Base-by-base conservation (phyloP, 1,140 invertebrate genomes). In the Drosophila truncata region DNA sequence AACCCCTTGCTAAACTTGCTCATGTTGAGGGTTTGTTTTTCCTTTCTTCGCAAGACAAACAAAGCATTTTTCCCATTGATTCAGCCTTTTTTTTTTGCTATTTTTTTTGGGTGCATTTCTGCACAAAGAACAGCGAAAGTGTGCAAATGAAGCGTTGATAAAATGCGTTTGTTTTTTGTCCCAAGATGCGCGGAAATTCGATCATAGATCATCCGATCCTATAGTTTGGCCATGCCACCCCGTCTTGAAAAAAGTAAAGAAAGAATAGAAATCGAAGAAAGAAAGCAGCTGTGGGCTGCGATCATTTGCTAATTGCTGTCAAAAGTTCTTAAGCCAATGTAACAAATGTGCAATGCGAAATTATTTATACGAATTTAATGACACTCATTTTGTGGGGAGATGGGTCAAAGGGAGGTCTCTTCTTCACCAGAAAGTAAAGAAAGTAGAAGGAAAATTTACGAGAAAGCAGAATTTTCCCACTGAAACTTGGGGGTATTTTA, bases 61-160 rank as follows among this genome's bases (percentile, higher is more conserved):
- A 88, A 87, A 54, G 67, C 71, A 66, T 44, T 81, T 81, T 62
- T 66, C 42, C 59, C 54, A 57, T 49, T 55, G 33, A 55, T 55
- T 55, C 33, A 55, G 33, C 52, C 33, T 37, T 37, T 55, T 84
- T 81, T 85, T 82, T 84, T 11, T 11, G 31, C 1, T 9, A 3
- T 33, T 63, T 78, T 85, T 82, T 85, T 18, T 18, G 25, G 47
- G 25, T 49, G 47, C 23, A 57, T 57, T 77, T 77, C 39, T 58
- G 64, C 72, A 69, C 72, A 59, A 76, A 75, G 61, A 31, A 75
- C 44, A 41, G 62, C 70, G 75, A 69, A 49, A 80, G 79, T 74
- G 84, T 27, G 46, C 84, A 84, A 87, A 87, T 88, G 85, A 87
- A 87, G 77, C 83, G 80, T 88, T 72, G 77, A 78, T 78, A 78